phyloP scores from a whole-genome alignment of 2,113 vertebrate species.

The Nycticebus coucang region DNA sequence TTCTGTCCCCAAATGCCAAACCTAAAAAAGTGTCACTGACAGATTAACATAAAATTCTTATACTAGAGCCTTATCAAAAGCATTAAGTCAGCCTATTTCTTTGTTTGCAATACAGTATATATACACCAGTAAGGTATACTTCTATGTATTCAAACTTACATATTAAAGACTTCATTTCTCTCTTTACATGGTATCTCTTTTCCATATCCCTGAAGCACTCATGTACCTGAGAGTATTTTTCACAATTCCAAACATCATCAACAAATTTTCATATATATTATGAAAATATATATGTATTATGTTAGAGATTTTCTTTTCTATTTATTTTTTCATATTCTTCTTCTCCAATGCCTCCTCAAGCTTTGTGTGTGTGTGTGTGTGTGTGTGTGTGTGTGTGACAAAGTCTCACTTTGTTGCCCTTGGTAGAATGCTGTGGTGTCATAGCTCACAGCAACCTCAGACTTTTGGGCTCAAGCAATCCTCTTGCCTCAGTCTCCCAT shows the following conservation, averaged over 20 bases:
- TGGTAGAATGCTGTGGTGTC: too few species aligned
- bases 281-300: background rate
- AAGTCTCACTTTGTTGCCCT: too few species aligned
- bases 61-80: background rate
- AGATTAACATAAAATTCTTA: background rate
- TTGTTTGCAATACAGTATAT: background rate
- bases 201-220: background rate
- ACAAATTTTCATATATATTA: background rate
- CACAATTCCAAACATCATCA: background rate
- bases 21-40: background rate
- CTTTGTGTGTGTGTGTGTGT: too few species aligned
- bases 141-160: background rate
- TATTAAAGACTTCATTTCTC: background rate
- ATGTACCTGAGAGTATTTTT: background rate
- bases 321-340: background rate
- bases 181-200: background rate
- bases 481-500: too few species aligned
- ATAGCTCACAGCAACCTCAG: too few species aligned
- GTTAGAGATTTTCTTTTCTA: background rate
- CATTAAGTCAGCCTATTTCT: background rate
- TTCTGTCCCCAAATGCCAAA: background rate
- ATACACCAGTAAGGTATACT: background rate
- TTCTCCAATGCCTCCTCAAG: background rate
- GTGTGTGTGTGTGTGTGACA: too few species aligned
- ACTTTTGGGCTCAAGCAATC: too few species aligned